Conservation (phyloP, 2,888 invertebrate species). For the Willowsia nigromaculata region DNA sequence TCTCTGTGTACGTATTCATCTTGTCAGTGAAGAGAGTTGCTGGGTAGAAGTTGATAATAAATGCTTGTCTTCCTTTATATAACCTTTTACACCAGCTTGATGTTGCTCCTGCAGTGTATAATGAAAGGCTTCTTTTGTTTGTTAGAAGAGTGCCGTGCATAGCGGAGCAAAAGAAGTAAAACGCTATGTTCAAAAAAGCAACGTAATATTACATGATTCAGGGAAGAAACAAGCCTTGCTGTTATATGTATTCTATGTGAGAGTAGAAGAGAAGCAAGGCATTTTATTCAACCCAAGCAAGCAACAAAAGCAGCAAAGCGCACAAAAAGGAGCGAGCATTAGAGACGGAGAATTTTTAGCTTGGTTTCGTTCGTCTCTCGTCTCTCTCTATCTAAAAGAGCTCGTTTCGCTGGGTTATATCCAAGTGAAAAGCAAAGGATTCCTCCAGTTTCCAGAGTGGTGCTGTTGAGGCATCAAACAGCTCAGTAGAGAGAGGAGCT, state of each 20-base stretch:
- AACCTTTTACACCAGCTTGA: background rate
- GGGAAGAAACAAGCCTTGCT: background rate
- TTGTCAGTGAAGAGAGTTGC: slow-evolving; percentile 15
- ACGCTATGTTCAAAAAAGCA: slow-evolving; percentile 19
- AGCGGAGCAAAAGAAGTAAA: background rate
- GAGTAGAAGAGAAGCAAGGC: background rate
- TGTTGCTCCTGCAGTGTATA: background rate
- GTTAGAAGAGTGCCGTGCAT: background rate
- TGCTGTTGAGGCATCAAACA: slow-evolving; percentile 65
- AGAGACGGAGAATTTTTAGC: background rate
- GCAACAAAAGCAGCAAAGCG: slow-evolving; percentile 28
- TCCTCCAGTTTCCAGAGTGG: slow-evolving; percentile 71
- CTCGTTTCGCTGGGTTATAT: slow-evolving; percentile 51
- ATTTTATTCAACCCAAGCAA: background rate
- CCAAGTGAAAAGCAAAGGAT: slow-evolving; percentile 66
- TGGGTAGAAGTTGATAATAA: slow-evolving; percentile 19
- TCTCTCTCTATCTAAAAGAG: too few species aligned
- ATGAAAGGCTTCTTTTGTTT: background rate
- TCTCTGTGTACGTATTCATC: background rate
- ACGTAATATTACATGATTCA: slow-evolving; percentile 5
- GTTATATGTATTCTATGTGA: background rate
- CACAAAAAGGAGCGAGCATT: slow-evolving; percentile 2
- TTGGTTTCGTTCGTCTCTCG: slow-evolving; percentile 39
- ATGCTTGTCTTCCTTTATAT: slow-evolving; percentile 6
- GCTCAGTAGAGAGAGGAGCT: slow-evolving; percentile 44